Evolutionary conservation across 2,888 invertebrate species (phyloP).

Genomic region (Syrista parreyssii): DNA sequence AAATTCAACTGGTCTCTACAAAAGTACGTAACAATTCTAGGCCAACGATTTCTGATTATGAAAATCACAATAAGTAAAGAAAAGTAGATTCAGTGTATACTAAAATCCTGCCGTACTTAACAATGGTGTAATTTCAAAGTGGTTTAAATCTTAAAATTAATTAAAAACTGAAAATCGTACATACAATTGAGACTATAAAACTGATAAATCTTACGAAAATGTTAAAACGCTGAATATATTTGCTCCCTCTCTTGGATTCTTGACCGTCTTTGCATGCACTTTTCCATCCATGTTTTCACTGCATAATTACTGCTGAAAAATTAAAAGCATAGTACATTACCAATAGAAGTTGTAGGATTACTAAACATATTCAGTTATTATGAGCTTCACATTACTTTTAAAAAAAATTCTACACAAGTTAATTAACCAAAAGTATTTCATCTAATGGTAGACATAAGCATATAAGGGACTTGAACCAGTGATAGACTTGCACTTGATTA

Average conservation of each 20-base stretch:
- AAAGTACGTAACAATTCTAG: no score
- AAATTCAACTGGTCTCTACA: no score
- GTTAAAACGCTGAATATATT: constrained; percentile 70
- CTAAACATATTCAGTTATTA: background rate
- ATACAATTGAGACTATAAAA: constrained; percentile 3
- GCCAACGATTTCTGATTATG: no score
- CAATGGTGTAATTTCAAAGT: no score
- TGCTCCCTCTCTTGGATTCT: constrained; percentile 69
- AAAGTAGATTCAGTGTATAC: no score
- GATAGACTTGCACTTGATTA: no score
- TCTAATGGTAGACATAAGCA: background rate
- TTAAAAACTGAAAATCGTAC: no score
- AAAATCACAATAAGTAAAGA: no score
- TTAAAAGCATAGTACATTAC: background rate
- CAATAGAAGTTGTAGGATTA: background rate
- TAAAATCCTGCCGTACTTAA: no score
- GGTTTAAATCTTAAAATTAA: background rate
- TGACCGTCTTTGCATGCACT: constrained; percentile 47
- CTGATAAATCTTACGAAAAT: constrained; percentile 66
- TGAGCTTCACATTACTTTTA: background rate
- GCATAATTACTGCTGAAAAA: background rate
- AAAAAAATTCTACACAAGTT: background rate
- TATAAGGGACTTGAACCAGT: background rate
- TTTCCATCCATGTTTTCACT: constrained; percentile 55
- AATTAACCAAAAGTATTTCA: background rate